These are phyloP conservation scores for Oreohelix idahoensis DNA, from an alignment of 1,140 invertebrate species.

Conservation along the genomic window DNA sequence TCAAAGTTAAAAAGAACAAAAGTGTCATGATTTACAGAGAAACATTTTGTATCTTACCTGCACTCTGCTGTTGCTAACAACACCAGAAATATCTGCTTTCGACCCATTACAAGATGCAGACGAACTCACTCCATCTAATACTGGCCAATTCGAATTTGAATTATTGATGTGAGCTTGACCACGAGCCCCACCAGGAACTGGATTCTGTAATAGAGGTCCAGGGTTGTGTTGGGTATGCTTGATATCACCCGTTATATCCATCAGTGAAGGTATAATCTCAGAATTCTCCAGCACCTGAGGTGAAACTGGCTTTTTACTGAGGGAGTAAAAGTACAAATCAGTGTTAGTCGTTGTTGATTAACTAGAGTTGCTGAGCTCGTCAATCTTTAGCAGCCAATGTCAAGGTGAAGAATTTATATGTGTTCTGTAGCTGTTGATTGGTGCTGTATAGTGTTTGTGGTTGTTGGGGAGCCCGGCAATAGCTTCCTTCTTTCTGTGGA, in stretches of 20 bases:
- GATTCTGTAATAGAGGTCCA: slow-evolving; percentile 33
- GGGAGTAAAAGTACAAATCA: neutral
- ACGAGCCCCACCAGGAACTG: slow-evolving; percentile 11
- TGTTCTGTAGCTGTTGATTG: no score
- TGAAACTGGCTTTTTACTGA: slow-evolving; percentile 34
- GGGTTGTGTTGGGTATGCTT: slow-evolving; percentile 3
- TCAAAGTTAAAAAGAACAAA: no score
- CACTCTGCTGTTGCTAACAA: neutral
- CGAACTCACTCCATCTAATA: slow-evolving; percentile 12
- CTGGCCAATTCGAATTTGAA: slow-evolving; percentile 30
- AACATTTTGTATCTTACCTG: slow-evolving; percentile 15
- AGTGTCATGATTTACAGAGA: no score
- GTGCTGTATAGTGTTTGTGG: no score
- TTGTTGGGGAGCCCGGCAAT: no score
- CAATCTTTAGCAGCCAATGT: no score
- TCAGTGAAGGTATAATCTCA: slow-evolving; percentile 36
- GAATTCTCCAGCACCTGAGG: slow-evolving; percentile 27
- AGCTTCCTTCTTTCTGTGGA: no score
- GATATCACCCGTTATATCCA: slow-evolving; percentile 39
- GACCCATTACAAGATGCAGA: slow-evolving; percentile 8
- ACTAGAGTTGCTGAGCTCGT: no score
- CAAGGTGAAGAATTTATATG: no score
- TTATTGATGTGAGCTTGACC: slow-evolving; percentile 9
- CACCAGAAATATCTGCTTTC: neutral
- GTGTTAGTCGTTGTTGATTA: no score